Evolutionary conservation across 2,113 vertebrate species (phyloP).

Genomic region (Corydoras sp.): DNA sequence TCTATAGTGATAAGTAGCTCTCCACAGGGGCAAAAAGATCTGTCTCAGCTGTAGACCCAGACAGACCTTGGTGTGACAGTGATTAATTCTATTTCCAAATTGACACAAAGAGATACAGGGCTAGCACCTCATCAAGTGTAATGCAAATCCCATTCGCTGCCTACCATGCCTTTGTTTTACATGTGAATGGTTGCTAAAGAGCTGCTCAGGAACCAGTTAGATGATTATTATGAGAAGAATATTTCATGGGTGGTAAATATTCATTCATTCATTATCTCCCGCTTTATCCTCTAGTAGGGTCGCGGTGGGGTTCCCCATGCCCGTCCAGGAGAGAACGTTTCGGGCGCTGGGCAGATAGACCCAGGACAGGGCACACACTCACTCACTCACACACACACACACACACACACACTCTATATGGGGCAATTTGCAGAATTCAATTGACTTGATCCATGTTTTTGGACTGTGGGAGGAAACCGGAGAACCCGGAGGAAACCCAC

Average conservation of each 20-base stretch:
- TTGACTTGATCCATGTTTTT: too few species aligned
- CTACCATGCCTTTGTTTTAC: constrained; percentile 8
- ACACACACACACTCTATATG: too few species aligned
- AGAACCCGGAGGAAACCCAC: too few species aligned
- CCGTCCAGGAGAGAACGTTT: too few species aligned
- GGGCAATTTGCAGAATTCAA: too few species aligned
- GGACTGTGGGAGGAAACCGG: too few species aligned
- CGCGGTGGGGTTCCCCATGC: too few species aligned
- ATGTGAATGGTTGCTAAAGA: background rate
- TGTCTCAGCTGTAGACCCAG: constrained; percentile 46
- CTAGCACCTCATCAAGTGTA: constrained; percentile 23
- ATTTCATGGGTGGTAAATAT: background rate
- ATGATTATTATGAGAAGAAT: background rate
- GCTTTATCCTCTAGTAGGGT: too few species aligned
- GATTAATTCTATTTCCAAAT: constrained; percentile 66
- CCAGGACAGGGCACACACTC: too few species aligned
- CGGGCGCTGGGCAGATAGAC: too few species aligned
- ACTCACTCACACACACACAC: too few species aligned
- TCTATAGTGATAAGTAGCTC: constrained; percentile 59
- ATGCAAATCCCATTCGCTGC: constrained; percentile 12
- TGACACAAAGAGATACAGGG: constrained; percentile 42
- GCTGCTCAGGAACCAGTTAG: background rate
- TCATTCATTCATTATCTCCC: too few species aligned
- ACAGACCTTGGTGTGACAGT: constrained; percentile 59
- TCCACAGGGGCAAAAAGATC: constrained; percentile 47